Percentiles rank a stretch among this genome's conserved stretches.
Conservation (phyloP, 2,888 invertebrate species). For the Ornithoptera alexandrae region DNA sequence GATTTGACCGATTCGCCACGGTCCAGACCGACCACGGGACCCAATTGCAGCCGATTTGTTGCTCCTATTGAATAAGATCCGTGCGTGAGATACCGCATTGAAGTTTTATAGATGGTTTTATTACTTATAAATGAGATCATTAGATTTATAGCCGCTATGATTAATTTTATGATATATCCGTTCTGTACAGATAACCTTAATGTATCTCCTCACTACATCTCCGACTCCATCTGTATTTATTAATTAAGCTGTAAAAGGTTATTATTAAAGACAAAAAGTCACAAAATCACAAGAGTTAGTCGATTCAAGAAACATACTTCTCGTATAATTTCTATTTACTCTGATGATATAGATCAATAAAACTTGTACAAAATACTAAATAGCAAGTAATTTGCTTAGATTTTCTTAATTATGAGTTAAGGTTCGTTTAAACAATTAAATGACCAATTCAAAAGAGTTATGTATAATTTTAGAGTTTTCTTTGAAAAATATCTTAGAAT, state of each 20-base stretch:
- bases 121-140: constrained; percentile 73
- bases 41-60: constrained; percentile 71
- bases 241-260: constrained; percentile 56
- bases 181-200: constrained; percentile 45
- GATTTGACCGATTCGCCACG: constrained; percentile 72
- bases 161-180: constrained; percentile 65
- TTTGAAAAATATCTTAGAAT: too few relatives aligned
- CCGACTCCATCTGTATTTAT: constrained; percentile 35
- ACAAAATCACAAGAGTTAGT: constrained; percentile 31
- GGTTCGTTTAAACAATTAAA: too few relatives aligned
- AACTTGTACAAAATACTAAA: too few relatives aligned
- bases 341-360: too few relatives aligned
- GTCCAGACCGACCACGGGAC: constrained; percentile 59
- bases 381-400: too few relatives aligned
- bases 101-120: constrained; percentile 73
- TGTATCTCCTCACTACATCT: constrained; percentile 4
- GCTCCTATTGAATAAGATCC: constrained; percentile 64
- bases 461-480: too few relatives aligned
- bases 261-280: constrained; percentile 44
- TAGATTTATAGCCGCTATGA: constrained; percentile 71
- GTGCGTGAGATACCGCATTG: constrained; percentile 66
- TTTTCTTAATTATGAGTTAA: too few relatives aligned
- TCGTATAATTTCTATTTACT: too few relatives aligned
- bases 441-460: too few relatives aligned
- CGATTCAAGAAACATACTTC: too few relatives aligned